Evolutionary conservation across 2,797 vertebrate species (phyloP), one percentile per base, ranked within the genome.

Genomic region (Enteromius radiatus): DNA sequence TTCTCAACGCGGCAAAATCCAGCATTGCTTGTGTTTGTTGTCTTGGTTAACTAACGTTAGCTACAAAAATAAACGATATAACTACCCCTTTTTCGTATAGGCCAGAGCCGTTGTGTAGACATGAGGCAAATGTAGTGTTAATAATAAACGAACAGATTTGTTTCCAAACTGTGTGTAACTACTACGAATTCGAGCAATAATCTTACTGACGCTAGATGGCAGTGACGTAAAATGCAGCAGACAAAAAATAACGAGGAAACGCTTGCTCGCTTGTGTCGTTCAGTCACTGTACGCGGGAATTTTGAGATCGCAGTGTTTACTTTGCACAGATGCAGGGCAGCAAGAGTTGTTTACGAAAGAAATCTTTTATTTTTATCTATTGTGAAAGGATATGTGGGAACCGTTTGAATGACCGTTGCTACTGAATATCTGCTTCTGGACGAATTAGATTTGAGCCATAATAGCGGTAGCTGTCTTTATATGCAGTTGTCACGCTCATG

Each of bases 141-240:
- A 47, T 47, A 19, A 71, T 52, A 52, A 52, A 7, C 47, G 6
- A 21, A 19, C 47, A 31, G 38, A 23, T 69, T 47, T 47, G 68
- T 70, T 70, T 74, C 12, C 21, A 23, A 31, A 1, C 19, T 14
- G 9, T 28, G 8, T 26, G 1, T 21, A 12, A 5, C 9, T 33
- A 54, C 12, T 8, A 8, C 21, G 23, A 2, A 36, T 1, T 23
- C 1, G 3, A 31, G 5, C 17, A 11, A 6, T n/a, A 14, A 56
- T 56, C 12, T 5, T 15, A 5, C 33, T 33, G 12, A 33, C 82
- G 54, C 83, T 73, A 82, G 83, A 26, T 17, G 83, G 85, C 80
- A 68, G 23, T 0, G 17, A 2, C 11, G 26, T 8, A n/a, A n/a
- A 78, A 78, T 28, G 11, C 9, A 28, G 17, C 78, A 59, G 19